phyloP scores from a whole-genome alignment of 2,113 vertebrate genomes.

The Malurus elegans region DNA sequence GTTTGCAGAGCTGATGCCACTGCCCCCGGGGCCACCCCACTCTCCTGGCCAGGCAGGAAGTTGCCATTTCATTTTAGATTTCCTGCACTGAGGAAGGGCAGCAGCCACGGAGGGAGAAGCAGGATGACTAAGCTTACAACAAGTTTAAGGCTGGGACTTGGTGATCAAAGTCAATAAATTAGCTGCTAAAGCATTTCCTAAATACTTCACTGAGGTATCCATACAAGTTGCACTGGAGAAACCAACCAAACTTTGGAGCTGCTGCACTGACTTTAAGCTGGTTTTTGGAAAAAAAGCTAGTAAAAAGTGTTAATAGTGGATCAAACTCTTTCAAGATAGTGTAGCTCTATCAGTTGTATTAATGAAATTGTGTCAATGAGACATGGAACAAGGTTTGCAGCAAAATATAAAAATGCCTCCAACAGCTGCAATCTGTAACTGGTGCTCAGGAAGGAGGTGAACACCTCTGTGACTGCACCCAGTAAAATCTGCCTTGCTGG shows the following conservation, averaged over 20 bases:
- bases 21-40: background rate
- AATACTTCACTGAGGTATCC: background rate
- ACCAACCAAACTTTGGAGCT: background rate
- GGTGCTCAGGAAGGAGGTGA: background rate
- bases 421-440: background rate
- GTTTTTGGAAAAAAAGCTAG: background rate
- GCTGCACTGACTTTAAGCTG: background rate
- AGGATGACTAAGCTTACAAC: background rate
- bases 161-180: background rate
- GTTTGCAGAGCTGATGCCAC: conserved; percentile 44
- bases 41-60: background rate
- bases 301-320: background rate
- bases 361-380: background rate
- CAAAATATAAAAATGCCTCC: background rate
- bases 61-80: background rate
- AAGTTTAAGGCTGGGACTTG: background rate
- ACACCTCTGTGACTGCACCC: background rate
- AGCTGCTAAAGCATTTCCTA: background rate
- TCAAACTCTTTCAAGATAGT: background rate
- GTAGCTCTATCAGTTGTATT: background rate
- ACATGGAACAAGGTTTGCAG: background rate
- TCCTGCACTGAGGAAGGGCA: background rate
- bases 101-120: background rate
- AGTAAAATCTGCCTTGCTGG: background rate
- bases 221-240: background rate